Evolutionary conservation across 2,888 invertebrate species (phyloP).

Genomic region (Eristalis tenax): DNA sequence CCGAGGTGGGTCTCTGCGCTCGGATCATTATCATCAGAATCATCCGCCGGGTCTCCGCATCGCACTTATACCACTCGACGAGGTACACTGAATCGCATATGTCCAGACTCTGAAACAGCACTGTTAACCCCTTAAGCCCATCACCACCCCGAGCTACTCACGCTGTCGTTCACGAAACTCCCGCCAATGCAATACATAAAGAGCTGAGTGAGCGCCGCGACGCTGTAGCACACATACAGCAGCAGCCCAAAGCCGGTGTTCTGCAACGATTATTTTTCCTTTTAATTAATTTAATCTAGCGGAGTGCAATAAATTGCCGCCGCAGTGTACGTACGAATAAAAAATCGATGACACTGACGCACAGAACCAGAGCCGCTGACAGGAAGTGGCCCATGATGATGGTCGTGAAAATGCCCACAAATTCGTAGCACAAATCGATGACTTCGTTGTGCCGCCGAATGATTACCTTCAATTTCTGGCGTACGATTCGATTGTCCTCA

Average conservation of each 20-base stretch:
- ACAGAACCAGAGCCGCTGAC: slow-evolving; percentile 78
- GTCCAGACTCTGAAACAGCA: slow-evolving; percentile 75
- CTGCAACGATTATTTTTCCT: slow-evolving; percentile 68
- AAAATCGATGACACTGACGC: slow-evolving; percentile 78
- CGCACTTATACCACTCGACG: slow-evolving; percentile 80
- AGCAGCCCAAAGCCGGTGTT: slow-evolving; percentile 77
- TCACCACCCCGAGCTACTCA: slow-evolving; percentile 71
- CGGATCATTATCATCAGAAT: slow-evolving; percentile 79
- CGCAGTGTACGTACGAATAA: slow-evolving; percentile 74
- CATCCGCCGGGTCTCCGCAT: slow-evolving; percentile 78
- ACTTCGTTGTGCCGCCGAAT: slow-evolving; percentile 78
- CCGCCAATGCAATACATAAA: slow-evolving; percentile 79
- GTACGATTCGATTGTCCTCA: slow-evolving; percentile 74
- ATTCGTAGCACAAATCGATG: slow-evolving; percentile 79
- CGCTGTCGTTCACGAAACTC: slow-evolving; percentile 78
- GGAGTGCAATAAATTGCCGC: not conserved
- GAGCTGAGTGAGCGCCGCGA: slow-evolving; percentile 78
- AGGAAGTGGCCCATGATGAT: slow-evolving; percentile 80
- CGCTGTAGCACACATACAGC: slow-evolving; percentile 77
- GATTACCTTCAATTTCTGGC: slow-evolving; percentile 73
- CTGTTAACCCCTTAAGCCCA: not conserved
- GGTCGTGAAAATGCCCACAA: slow-evolving; percentile 76
- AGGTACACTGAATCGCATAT: slow-evolving; percentile 77
- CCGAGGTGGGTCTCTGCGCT: slow-evolving; percentile 77
- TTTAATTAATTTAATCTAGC: slow-evolving; percentile 39